Conservation (phyloP, 2,888 invertebrate species). For the Cynaeus angustus region DNA sequence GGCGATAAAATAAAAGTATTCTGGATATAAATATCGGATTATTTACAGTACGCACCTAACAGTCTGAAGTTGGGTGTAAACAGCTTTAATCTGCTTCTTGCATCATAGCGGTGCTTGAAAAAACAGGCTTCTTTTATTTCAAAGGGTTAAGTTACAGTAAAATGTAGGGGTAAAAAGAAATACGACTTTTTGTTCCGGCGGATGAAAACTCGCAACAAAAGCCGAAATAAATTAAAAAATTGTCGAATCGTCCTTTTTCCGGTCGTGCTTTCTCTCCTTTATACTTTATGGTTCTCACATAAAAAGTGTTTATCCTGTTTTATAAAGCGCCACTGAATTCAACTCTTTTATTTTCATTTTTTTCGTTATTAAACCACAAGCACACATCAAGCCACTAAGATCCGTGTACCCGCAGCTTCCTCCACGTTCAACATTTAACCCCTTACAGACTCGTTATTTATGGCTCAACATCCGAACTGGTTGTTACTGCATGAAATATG, state of each 20-base stretch:
- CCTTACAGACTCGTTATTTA: slow-evolving; percentile 8
- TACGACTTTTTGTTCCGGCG: slow-evolving; percentile 1
- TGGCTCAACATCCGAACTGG: slow-evolving; percentile 1
- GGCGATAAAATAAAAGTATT: neutral
- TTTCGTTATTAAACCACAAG: neutral
- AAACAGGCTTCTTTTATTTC: too few species aligned
- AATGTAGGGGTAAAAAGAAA: neutral
- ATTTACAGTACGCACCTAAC: neutral
- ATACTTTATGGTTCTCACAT: neutral
- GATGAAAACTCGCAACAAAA: slow-evolving; percentile 1
- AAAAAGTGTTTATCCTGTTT: slow-evolving; percentile 1
- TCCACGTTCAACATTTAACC: slow-evolving; percentile 7
- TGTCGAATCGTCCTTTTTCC: slow-evolving; percentile 12
- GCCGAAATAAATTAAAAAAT: slow-evolving; percentile 23
- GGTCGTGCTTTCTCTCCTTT: neutral
- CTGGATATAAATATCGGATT: neutral
- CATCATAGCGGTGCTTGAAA: too few species aligned
- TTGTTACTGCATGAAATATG: slow-evolving; percentile 26
- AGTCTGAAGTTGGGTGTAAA: too few species aligned
- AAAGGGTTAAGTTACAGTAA: too few species aligned
- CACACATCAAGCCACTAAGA: neutral
- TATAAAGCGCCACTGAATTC: slow-evolving; percentile 2
- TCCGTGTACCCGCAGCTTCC: slow-evolving; percentile 7
- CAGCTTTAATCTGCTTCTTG: too few species aligned
- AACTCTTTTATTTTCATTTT: neutral